Conservation (phyloP, 2,797 vertebrate genomes). For the Thaleichthys pacificus region DNA sequence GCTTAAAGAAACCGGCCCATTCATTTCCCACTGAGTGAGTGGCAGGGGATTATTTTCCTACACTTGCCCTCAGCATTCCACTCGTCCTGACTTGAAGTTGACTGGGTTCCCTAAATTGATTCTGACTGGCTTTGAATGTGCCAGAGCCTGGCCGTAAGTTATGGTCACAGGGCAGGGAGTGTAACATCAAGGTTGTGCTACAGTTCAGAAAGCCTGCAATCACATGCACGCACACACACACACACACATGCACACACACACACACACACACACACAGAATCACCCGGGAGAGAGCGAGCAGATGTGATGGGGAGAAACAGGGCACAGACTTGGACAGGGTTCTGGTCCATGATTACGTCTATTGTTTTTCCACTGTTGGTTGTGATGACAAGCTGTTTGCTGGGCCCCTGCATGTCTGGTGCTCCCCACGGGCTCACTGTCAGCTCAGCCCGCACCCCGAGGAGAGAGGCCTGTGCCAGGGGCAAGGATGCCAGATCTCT, state of each 20-base stretch:
- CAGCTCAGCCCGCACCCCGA: conserved; percentile 68
- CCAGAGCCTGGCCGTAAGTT: conserved; percentile 58
- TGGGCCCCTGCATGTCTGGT: conserved; percentile 83
- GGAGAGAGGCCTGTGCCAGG: conserved; percentile 76
- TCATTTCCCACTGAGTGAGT: conserved; percentile 37
- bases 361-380: conserved; percentile 79
- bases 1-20: conserved; percentile 29
- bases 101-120: conserved; percentile 31
- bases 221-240: too few species aligned
- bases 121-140: conserved; percentile 35
- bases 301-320: conserved; percentile 60
- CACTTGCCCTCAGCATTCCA: background rate
- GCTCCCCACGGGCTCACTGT: conserved; percentile 73
- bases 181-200: too few species aligned
- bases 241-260: too few species aligned
- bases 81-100: conserved; percentile 2
- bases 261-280: too few species aligned
- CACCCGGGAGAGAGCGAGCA: conserved; percentile 57
- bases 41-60: background rate
- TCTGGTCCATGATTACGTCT: conserved; percentile 79
- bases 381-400: conserved; percentile 82
- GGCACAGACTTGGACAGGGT: conserved; percentile 76
- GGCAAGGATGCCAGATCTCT: conserved; percentile 63
- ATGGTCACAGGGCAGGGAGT: conserved; percentile 41
- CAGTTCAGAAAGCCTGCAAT: conserved; percentile 46